Evolutionary conservation across 2,797 vertebrate genomes (phyloP).

Genomic region (Etheostoma perlongum): DNA sequence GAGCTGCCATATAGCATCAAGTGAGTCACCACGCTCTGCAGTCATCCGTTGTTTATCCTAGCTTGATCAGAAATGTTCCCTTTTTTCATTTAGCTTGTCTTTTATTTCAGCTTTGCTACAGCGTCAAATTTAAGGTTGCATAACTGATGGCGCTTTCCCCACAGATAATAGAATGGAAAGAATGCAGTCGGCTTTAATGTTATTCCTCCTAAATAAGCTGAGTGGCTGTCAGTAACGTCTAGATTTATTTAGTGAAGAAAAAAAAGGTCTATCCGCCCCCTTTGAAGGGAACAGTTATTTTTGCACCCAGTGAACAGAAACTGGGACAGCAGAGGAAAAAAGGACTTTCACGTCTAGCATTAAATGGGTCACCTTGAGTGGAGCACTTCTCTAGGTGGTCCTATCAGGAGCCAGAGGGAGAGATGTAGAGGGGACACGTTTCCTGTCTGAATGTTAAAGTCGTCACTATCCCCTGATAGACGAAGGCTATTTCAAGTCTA

Average conservation of each 20-base stretch:
- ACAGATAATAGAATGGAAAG: slow-evolving; percentile 35
- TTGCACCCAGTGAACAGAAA: slow-evolving; percentile 76
- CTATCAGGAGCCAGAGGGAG: slow-evolving; percentile 58
- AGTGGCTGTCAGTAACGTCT: slow-evolving; percentile 60
- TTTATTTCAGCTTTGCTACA: slow-evolving; percentile 35
- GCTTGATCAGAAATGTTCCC: slow-evolving; percentile 45
- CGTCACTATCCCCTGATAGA: slow-evolving; percentile 52
- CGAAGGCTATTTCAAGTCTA: slow-evolving; percentile 58
- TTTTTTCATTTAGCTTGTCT: slow-evolving; percentile 13
- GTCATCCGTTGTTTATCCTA: slow-evolving; percentile 62
- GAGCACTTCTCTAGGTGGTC: slow-evolving; percentile 63
- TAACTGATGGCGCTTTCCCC: slow-evolving; percentile 21
- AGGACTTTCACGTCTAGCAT: slow-evolving; percentile 72
- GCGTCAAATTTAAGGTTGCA: slow-evolving; percentile 15
- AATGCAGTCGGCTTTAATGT: slow-evolving; percentile 29
- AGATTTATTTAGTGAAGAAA: slow-evolving; percentile 58
- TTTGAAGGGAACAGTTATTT: slow-evolving; percentile 81
- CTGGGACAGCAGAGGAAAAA: slow-evolving; percentile 74
- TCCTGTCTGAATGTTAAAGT: slow-evolving; percentile 61
- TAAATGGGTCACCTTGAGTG: slow-evolving; percentile 86
- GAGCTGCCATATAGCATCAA: slow-evolving; percentile 16
- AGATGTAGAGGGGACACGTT: slow-evolving; percentile 38
- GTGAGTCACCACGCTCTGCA: slow-evolving; percentile 54
- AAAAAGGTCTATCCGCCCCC: slow-evolving; percentile 47
- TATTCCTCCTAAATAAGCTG: slow-evolving; percentile 52